A percentile compares a stretch with the other conserved stretches of the same genome.
Evolutionary conservation across 2,888 invertebrate genomes (phyloP).

Genomic region (Dermolepida albohirtum): DNA sequence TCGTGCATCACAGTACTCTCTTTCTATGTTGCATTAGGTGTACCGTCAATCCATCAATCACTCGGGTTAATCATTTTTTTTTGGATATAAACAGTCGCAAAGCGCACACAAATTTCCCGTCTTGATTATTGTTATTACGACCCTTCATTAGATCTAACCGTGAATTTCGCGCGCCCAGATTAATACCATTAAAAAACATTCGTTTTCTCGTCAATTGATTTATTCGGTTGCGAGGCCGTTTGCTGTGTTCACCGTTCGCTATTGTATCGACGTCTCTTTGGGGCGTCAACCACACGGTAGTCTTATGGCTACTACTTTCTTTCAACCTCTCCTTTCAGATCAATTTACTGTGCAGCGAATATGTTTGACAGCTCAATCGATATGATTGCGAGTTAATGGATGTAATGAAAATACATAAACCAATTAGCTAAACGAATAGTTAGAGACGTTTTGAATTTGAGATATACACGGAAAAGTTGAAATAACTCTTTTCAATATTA

Average conservation of each 20-base stretch:
- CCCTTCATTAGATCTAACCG: conserved; percentile 62
- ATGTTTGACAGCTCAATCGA: conserved; percentile 37
- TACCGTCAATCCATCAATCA: conserved; percentile 65
- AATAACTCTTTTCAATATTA: too few species aligned
- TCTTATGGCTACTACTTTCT: conserved; percentile 16
- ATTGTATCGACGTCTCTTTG: conserved; percentile 30
- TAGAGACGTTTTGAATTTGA: too few species aligned
- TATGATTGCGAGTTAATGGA: conserved; percentile 14
- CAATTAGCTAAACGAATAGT: not conserved
- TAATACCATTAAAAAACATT: conserved; percentile 48
- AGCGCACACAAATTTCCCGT: conserved; percentile 61
- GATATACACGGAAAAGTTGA: too few species aligned
- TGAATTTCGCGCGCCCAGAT: conserved; percentile 53
- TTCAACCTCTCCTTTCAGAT: conserved; percentile 1
- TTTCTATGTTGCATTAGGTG: conserved; percentile 34
- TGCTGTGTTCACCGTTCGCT: conserved; percentile 8
- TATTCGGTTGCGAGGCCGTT: too few species aligned
- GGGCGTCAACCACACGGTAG: conserved; percentile 30
- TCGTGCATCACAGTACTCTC: conserved; percentile 44
- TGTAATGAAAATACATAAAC: conserved; percentile 23
- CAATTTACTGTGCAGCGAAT: conserved; percentile 24
- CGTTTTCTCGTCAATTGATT: conserved; percentile 7
- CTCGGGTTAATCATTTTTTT: conserved; percentile 41
- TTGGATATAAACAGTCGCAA: conserved; percentile 63
- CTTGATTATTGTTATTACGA: conserved; percentile 65